Conservation (phyloP, 2,113 vertebrate species). For the Serinus canaria region DNA sequence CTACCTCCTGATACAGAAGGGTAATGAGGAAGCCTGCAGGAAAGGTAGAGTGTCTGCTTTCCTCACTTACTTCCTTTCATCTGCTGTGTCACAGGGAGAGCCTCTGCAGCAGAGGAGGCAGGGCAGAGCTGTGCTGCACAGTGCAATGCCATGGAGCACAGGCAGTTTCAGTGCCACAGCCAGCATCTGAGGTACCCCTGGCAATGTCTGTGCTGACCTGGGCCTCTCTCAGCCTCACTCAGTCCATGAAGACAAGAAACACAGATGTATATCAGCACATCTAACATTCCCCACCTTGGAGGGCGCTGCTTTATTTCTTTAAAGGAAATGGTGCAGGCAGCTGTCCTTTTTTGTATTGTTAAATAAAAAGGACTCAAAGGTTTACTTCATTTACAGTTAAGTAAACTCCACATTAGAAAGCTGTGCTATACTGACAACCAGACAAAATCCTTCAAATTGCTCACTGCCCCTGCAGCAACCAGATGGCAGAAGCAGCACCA, state of each 20-base stretch:
- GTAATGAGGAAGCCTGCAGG: constrained; percentile 75
- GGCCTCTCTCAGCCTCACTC: not conserved
- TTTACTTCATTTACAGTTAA: not conserved
- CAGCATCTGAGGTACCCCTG: not conserved
- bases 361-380: not conserved
- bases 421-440: not conserved
- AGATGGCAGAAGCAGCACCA: not conserved
- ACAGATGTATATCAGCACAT: not conserved
- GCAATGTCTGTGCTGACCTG: not conserved
- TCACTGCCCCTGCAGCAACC: not conserved
- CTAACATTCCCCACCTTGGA: not conserved
- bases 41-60: constrained; percentile 69
- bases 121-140: not conserved
- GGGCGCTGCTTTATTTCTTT: not conserved
- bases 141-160: not conserved
- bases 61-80: not conserved
- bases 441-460: not conserved
- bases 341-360: not conserved
- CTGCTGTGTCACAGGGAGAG: not conserved
- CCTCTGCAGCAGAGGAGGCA: not conserved
- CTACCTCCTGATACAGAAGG: constrained; percentile 82
- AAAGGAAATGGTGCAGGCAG: not conserved
- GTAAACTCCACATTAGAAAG: not conserved
- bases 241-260: not conserved
- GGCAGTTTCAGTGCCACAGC: not conserved